Evolutionary conservation across 2,888 invertebrate genomes (phyloP).

Genomic region (Octodonta nipae): DNA sequence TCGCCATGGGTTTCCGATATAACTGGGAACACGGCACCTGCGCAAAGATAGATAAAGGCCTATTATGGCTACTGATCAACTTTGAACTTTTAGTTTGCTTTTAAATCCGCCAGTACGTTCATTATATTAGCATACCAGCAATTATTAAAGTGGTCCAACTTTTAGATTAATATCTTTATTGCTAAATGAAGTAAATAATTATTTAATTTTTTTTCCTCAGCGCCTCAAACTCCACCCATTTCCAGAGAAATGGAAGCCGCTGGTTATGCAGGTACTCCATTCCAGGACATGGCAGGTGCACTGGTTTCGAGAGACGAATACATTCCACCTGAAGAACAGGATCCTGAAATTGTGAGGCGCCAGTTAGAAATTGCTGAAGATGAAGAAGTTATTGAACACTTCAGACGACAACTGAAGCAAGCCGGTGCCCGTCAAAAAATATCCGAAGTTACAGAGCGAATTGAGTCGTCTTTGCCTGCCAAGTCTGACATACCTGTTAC

Average conservation of each 20-base stretch:
- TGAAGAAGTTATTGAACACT: conserved; percentile 3
- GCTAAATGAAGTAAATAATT: too few species aligned
- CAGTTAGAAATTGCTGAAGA: conserved; percentile 4
- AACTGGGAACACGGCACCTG: too few species aligned
- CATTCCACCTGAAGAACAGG: not conserved
- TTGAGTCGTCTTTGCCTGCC: conserved; percentile 10
- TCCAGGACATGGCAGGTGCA: not conserved
- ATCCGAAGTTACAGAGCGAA: conserved; percentile 1
- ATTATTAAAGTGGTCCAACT: too few species aligned
- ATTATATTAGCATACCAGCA: too few species aligned
- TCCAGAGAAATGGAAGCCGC: not conserved
- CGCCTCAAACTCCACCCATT: not conserved
- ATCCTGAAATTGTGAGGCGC: not conserved
- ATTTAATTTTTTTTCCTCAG: not conserved
- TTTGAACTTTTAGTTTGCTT: too few species aligned
- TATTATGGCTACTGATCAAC: too few species aligned
- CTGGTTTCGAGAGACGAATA: not conserved
- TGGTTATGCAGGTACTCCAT: not conserved
- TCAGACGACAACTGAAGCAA: conserved; percentile 4
- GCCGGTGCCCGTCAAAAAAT: conserved; percentile 3
- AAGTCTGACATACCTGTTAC: conserved; percentile 16
- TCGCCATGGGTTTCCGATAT: too few species aligned
- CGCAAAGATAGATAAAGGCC: too few species aligned
- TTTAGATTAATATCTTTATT: too few species aligned
- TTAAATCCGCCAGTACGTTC: too few species aligned